phyloP scores from a whole-genome alignment of 53 echinoderm and acorn worm genomes.

The Holothuria scabra region DNA sequence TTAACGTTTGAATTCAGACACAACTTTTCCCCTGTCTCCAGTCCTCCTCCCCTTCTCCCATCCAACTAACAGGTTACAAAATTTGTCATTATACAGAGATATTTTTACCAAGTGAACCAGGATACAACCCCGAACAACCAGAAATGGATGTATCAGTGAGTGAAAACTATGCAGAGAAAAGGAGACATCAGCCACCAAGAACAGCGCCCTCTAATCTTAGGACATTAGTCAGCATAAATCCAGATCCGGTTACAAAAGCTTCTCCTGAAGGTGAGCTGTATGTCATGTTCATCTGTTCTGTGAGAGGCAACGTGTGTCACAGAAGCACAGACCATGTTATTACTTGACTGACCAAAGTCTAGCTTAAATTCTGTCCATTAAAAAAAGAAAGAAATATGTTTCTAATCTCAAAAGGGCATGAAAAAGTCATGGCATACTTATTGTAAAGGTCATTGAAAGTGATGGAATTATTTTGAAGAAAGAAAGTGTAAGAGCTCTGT shows the following conservation, averaged over 20 bases:
- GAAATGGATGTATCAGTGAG: constrained; percentile 53
- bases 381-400: too few relatives aligned
- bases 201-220: constrained; percentile 74
- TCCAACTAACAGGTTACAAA: too few relatives aligned
- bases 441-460: too few relatives aligned
- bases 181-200: constrained; percentile 49
- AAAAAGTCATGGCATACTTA: too few relatives aligned
- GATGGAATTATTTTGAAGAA: too few relatives aligned
- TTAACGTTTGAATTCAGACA: too few relatives aligned
- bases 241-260: constrained; percentile 57
- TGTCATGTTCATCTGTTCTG: neutral
- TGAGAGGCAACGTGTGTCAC: neutral
- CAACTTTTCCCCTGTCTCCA: too few relatives aligned
- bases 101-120: constrained; percentile 44
- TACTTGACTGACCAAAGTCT: too few relatives aligned
- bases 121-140: constrained; percentile 95
- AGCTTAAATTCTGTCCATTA: too few relatives aligned
- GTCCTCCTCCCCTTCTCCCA: too few relatives aligned
- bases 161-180: neutral
- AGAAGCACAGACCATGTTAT: neutral
- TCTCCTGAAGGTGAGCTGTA: constrained; percentile 50
- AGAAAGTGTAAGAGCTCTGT: too few relatives aligned
- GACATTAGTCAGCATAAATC: constrained; percentile 82
- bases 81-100: neutral
- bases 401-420: too few relatives aligned